Evolutionary conservation across 2,113 vertebrate species (phyloP).

Genomic region (Crypturellus undulatus): DNA sequence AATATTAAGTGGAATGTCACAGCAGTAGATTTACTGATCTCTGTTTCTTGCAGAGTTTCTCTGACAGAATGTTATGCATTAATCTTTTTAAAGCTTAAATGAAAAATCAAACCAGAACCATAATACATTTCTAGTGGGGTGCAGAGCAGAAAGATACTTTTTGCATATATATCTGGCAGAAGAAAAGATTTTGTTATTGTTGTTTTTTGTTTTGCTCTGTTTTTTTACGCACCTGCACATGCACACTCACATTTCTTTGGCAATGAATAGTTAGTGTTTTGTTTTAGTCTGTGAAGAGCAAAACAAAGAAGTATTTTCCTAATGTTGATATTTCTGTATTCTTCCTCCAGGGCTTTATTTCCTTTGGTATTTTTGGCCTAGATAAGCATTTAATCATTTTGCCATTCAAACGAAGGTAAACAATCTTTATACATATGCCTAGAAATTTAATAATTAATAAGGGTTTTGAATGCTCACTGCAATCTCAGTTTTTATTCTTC

Average conservation of each 20-base stretch:
- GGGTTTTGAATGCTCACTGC: not conserved
- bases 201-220: too few species aligned
- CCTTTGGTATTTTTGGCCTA: conserved; percentile 94
- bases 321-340: not conserved
- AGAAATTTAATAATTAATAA: not conserved
- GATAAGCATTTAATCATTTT: conserved; percentile 95
- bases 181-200: not conserved
- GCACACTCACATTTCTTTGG: not conserved
- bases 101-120: conserved; percentile 11
- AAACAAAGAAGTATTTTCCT: not conserved
- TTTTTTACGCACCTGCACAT: not conserved
- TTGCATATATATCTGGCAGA: not conserved
- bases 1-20: not conserved
- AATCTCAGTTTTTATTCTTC: not conserved
- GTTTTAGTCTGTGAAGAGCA: not conserved
- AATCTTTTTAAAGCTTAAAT: not conserved
- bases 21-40: not conserved
- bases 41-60: not conserved
- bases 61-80: not conserved
- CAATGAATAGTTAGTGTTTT: not conserved
- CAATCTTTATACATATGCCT: conserved; percentile 16
- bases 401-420: conserved; percentile 95
- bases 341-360: conserved; percentile 89
- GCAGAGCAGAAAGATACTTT: not conserved
- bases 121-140: not conserved